phyloP scores from a whole-genome alignment of 2,888 invertebrate species.

The Dione vanillae region DNA sequence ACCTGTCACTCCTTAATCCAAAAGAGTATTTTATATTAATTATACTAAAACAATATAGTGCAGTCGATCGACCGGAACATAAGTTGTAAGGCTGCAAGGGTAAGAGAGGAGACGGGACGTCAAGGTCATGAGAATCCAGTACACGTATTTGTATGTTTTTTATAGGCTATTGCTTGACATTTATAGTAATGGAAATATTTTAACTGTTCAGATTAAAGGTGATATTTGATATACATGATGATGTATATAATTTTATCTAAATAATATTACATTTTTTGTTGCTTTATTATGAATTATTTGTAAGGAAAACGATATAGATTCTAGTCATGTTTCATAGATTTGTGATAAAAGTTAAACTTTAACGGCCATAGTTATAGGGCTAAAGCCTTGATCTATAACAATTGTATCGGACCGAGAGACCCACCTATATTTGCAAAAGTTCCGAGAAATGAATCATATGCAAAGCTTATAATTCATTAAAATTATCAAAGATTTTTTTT shows the following conservation, averaged over 20 bases:
- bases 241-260: background rate
- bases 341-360: constrained; percentile 27
- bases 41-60: background rate
- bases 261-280: background rate
- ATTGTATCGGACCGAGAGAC: constrained; percentile 27
- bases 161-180: constrained; percentile 29
- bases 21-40: background rate
- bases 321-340: background rate
- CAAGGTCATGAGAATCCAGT: constrained; percentile 36
- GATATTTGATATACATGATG: background rate
- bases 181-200: constrained; percentile 20
- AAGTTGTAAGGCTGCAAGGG: constrained; percentile 27
- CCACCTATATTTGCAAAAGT: constrained; percentile 32
- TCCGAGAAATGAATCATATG: constrained; percentile 16
- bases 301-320: background rate
- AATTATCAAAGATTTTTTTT: background rate
- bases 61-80: constrained; percentile 19
- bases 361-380: constrained; percentile 20
- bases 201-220: constrained; percentile 8
- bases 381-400: constrained; percentile 37
- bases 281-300: background rate
- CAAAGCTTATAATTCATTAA: background rate
- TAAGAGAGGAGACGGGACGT: constrained; percentile 31
- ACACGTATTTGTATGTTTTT: constrained; percentile 12
- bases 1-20: background rate